Evolutionary conservation across 2,797 vertebrate genomes (phyloP).

Genomic region (Sus cebifrons): DNA sequence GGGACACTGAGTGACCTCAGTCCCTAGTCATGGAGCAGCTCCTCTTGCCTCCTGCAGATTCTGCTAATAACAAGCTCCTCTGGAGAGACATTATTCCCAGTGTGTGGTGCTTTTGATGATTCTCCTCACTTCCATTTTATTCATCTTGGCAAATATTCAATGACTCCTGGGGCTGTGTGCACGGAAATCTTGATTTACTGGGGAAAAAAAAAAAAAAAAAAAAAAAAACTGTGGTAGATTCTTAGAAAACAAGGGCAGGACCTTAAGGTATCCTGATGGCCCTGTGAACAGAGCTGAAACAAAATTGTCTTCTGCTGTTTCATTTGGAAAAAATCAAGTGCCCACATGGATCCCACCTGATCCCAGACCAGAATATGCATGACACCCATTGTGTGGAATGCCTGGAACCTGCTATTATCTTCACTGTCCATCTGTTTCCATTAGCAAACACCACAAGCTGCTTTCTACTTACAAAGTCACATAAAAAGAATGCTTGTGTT

Average conservation of each 20-base stretch:
- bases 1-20: not conserved
- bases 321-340: no score
- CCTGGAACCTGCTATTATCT: no score
- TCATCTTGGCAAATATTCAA: not conserved
- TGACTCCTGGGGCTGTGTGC: not conserved
- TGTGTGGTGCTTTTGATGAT: not conserved
- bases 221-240: not conserved
- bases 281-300: not conserved
- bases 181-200: not conserved
- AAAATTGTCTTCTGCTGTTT: not conserved
- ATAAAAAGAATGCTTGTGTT: no score
- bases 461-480: no score
- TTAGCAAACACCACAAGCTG: no score
- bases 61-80: not conserved
- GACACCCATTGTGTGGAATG: no score
- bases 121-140: constrained; percentile 34
- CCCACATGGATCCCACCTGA: no score
- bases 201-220: not conserved
- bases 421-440: no score
- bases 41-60: not conserved
- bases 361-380: no score
- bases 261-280: not conserved
- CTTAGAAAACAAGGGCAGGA: not conserved
- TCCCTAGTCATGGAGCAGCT: not conserved
- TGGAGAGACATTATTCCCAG: not conserved